phyloP scores from a whole-genome alignment of 1,140 invertebrate genomes.

The Luehdorfia chinensis region DNA sequence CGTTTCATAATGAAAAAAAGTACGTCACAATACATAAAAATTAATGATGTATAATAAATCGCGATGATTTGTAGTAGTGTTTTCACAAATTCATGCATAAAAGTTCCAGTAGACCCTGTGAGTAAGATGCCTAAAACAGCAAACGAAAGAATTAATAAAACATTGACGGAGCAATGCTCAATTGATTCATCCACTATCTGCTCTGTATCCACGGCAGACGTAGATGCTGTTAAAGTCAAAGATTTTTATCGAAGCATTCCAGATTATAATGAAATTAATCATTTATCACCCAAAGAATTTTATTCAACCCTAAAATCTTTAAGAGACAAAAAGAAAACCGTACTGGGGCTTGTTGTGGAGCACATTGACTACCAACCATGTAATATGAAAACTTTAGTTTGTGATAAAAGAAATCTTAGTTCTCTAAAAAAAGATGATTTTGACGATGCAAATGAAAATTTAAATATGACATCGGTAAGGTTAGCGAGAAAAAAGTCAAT shows the following conservation, averaged over 20 bases:
- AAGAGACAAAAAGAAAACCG: constrained; percentile 80
- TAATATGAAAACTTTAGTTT: no score
- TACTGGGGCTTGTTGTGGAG: constrained; percentile 76
- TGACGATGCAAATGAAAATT: neutral
- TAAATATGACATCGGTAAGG: constrained; percentile 2
- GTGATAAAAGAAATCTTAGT: no score
- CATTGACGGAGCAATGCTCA: constrained; percentile 47
- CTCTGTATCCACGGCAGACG: constrained; percentile 38
- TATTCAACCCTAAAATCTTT: constrained; percentile 80
- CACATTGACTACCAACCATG: constrained; percentile 72
- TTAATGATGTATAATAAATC: no score
- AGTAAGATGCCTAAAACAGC: constrained; percentile 80
- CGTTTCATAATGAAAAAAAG: no score
- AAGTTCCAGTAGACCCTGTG: constrained; percentile 80
- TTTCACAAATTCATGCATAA: constrained; percentile 81
- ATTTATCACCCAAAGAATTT: constrained; percentile 83
- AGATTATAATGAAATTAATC: constrained; percentile 82
- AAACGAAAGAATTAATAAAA: constrained; percentile 78
- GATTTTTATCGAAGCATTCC: constrained; percentile 84
- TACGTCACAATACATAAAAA: no score
- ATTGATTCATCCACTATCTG: constrained; percentile 48
- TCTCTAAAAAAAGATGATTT: no score
- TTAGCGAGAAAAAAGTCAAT: constrained; percentile 22
- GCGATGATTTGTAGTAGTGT: constrained; percentile 76
- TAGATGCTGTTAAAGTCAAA: constrained; percentile 76